Percentiles rank a stretch among this genome's conserved stretches.
Conservation (phyloP, 2,888 invertebrate species). For the Philereme transversata region DNA sequence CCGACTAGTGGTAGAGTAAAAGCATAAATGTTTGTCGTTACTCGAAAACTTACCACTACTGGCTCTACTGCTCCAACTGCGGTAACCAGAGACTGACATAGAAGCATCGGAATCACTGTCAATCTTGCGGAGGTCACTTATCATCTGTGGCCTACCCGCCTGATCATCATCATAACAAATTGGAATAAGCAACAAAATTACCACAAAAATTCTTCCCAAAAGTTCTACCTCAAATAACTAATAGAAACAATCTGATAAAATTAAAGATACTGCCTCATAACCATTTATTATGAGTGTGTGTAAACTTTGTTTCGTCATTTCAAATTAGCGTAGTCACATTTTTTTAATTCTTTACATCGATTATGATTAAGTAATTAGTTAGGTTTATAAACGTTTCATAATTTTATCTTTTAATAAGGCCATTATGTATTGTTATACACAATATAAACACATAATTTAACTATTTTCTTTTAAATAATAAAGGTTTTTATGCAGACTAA, state of each 20-base stretch:
- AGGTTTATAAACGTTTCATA: not conserved
- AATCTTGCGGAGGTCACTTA: not conserved
- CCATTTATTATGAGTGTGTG: not conserved
- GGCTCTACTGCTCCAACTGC: not conserved
- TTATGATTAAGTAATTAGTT: not conserved
- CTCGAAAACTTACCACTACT: not conserved
- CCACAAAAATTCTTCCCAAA: slow-evolving; percentile 8
- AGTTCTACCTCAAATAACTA: slow-evolving; percentile 12
- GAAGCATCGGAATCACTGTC: not conserved
- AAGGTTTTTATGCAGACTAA: too few relatives aligned
- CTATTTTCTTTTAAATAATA: too few relatives aligned
- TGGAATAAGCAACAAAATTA: slow-evolving; percentile 15
- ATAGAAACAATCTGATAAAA: slow-evolving; percentile 1
- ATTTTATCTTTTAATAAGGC: not conserved
- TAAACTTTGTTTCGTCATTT: too few relatives aligned
- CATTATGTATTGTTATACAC: not conserved
- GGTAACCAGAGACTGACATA: not conserved
- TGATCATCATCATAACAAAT: not conserved
- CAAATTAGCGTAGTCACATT: too few relatives aligned
- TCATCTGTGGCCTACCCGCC: not conserved
- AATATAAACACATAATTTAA: too few relatives aligned
- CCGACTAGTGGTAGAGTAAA: not conserved
- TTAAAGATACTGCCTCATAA: not conserved
- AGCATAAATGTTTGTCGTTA: not conserved
- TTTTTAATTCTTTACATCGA: too few relatives aligned